Percentiles rank a stretch among this genome's conserved stretches.
These are phyloP conservation scores for Anarrhichthys ocellatus DNA, from an alignment of 2,113 vertebrate species.

Conservation along the genomic window DNA sequence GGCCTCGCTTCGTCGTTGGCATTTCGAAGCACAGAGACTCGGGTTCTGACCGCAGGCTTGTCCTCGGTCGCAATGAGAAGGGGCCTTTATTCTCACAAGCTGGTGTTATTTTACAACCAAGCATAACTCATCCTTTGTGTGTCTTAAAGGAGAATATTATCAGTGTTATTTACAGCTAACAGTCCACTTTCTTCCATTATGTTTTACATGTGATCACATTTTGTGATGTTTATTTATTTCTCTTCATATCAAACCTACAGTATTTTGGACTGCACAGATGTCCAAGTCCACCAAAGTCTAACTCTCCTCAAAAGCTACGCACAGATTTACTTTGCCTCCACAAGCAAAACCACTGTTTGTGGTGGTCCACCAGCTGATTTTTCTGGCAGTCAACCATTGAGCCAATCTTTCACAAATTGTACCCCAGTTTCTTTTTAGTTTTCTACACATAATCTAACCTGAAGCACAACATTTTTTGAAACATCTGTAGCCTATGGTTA, in stretches of 20 bases:
- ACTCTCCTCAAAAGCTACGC: not conserved
- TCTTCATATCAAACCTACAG: not conserved
- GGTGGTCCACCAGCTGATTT: not conserved
- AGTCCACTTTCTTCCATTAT: not conserved
- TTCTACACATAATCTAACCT: not conserved
- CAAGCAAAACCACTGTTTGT: not conserved
- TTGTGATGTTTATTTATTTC: not conserved
- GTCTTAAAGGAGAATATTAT: constrained; percentile 9
- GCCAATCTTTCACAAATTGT: not conserved
- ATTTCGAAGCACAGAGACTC: constrained; percentile 28
- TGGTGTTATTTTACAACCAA: constrained; percentile 37
- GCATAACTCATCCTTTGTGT: constrained; percentile 25
- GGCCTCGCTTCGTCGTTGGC: constrained; percentile 33
- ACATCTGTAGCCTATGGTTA: not conserved
- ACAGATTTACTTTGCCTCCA: not conserved
- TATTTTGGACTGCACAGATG: not conserved
- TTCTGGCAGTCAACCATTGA: not conserved
- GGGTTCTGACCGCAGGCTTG: constrained; percentile 47
- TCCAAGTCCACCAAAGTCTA: not conserved
- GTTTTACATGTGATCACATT: not conserved
- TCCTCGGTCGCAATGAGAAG: constrained; percentile 36
- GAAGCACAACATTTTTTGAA: not conserved
- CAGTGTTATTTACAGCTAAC: constrained; percentile 3
- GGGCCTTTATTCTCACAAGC: constrained; percentile 42
- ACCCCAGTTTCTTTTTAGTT: not conserved